Base-by-base conservation (phyloP, 2,113 vertebrate species). In the Andinoacara biseriatus region DNA sequence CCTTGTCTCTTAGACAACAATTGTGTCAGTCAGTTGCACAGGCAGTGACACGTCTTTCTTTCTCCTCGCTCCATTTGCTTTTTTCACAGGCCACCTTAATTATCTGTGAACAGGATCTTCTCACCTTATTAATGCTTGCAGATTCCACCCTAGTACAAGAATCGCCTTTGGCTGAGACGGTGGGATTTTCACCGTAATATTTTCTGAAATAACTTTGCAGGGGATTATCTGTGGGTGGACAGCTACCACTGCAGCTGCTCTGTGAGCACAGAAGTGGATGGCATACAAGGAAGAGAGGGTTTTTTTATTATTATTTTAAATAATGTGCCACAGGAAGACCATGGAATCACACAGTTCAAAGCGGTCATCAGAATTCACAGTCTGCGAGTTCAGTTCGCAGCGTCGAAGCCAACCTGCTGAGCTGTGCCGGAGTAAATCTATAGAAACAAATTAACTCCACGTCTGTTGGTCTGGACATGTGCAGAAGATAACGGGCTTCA, bases 401-500 rank as follows among this genome's bases (percentile, higher is more conserved):
- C 10, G 57, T 65, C 8, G 8, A 75, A 69, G 59, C 58, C 78
- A 72, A 87, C 87, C 86, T 89, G 84, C 92, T 87, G 89, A 91
- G 86, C 89, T 77, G 81, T 82, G 86, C 86, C 84, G 85, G 72
- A 87, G 77, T 86, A 91, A 91, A 90, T 91, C 92, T 90, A 93
- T 91, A 84, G 89, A 86, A 90, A 93, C 89, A 87, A 86, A 92
- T 92, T 89, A 87, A 90, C 88, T 93, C 76, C 54, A 76, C 76
- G 86, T 82, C 77, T 89, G 75, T 86, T 57, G 81, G 78, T 87
- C 82, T 78, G 86, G 43, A 76, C 87, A 91, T 91, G 89, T 90
- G 87, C 85, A 79, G 80, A 90, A 93, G 92, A 91, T 90, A 90
- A 90, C 87, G 61, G 86, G 83, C 88, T 87, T 89, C 86, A 88